These are phyloP conservation scores for Chrysolina americana DNA, from an alignment of 2,888 invertebrate species.

Conservation along the genomic window DNA sequence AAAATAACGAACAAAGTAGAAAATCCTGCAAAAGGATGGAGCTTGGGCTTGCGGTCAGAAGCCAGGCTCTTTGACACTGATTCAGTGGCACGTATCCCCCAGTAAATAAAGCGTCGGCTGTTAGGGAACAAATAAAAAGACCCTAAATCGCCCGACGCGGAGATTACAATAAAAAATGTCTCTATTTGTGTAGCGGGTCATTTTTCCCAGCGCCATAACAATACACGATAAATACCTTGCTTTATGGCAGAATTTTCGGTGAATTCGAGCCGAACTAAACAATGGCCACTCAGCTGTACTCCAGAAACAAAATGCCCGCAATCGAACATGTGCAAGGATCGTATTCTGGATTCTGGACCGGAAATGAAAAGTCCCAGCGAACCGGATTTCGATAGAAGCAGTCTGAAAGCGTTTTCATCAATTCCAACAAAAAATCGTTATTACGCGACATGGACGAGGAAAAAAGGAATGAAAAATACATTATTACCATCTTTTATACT, in stretches of 20 bases:
- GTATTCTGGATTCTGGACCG: conserved; percentile 54
- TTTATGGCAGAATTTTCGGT: conserved; percentile 59
- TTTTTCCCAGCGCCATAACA: conserved; percentile 59
- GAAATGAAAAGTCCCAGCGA: conserved; percentile 62
- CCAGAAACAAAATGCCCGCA: conserved; percentile 56
- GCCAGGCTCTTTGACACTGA: conserved; percentile 49
- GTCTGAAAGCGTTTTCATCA: conserved; percentile 45
- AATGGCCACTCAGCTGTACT: conserved; percentile 49
- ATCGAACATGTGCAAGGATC: conserved; percentile 58
- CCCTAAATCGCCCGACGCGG: conserved; percentile 33
- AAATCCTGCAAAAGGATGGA: conserved; percentile 16
- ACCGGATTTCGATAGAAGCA: conserved; percentile 58
- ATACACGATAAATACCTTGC: conserved; percentile 60
- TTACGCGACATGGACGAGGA: background rate
- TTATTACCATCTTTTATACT: background rate
- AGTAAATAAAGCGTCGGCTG: conserved; percentile 42
- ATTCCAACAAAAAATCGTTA: conserved; percentile 25
- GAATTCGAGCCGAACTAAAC: conserved; percentile 58
- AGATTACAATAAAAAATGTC: conserved; percentile 62
- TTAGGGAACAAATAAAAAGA: conserved; percentile 41
- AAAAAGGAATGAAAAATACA: background rate
- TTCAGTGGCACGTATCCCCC: conserved; percentile 48
- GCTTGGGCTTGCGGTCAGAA: conserved; percentile 40
- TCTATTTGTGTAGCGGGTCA: conserved; percentile 54
- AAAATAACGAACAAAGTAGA: background rate